Conservation (phyloP, 35 echinoderm and acorn worm genomes). For the Strongylocentrotus purpuratus region DNA sequence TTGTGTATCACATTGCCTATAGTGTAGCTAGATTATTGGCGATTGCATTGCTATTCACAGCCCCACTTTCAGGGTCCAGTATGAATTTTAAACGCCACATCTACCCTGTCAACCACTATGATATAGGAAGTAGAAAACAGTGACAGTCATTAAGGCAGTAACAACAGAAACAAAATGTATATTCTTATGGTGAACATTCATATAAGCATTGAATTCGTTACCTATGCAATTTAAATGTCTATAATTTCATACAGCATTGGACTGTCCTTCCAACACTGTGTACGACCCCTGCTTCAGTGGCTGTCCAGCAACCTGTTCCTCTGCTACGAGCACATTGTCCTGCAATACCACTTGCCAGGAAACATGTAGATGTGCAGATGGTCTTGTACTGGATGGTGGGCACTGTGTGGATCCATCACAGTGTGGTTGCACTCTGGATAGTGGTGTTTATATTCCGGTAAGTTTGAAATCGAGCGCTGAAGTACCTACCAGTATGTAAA, state of each 20-base stretch:
- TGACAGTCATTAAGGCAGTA: too few relatives aligned
- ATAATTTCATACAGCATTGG: conserved; percentile 41
- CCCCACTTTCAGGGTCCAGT: too few relatives aligned
- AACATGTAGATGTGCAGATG: conserved; percentile 73
- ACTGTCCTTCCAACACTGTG: conserved; percentile 66
- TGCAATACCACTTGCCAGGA: conserved; percentile 71
- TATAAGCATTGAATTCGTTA: too few relatives aligned
- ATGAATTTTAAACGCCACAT: too few relatives aligned
- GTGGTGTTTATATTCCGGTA: conserved; percentile 71
- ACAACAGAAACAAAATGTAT: too few relatives aligned
- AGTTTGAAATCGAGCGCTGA: background rate
- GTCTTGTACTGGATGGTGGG: conserved; percentile 65
- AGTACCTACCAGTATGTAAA: background rate
- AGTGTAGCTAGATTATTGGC: too few relatives aligned
- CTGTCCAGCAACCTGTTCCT: conserved; percentile 75
- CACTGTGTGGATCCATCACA: conserved; percentile 59
- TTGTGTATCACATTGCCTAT: too few relatives aligned
- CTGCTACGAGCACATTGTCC: background rate
- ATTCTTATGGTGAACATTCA: too few relatives aligned
- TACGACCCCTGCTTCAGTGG: conserved; percentile 71
- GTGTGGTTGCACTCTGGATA: conserved; percentile 72
- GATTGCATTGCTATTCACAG: too few relatives aligned
- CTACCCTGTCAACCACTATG: too few relatives aligned
- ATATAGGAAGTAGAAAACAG: too few relatives aligned
- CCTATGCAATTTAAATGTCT: too few relatives aligned